These are phyloP conservation scores for Spinus olivaceus DNA, from an alignment of 2,797 vertebrate genomes.

Conservation along the genomic window DNA sequence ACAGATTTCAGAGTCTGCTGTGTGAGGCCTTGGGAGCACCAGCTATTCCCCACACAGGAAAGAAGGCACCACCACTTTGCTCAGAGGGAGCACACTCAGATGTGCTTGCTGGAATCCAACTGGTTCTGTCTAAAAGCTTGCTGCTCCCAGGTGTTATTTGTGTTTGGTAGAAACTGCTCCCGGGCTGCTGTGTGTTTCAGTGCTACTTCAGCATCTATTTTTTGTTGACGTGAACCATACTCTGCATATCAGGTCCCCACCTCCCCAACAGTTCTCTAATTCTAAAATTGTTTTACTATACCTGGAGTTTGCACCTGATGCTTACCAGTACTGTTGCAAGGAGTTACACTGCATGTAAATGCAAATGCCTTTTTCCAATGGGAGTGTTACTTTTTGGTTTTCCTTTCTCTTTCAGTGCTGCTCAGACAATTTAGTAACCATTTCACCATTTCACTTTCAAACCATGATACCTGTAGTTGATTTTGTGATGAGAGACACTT, in stretches of 20 bases:
- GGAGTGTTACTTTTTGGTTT: background rate
- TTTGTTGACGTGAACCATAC: background rate
- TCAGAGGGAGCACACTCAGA: background rate
- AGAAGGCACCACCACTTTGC: background rate
- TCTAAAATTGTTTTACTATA: background rate
- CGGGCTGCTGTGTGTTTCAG: background rate
- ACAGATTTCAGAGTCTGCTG: background rate
- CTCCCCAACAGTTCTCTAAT: background rate
- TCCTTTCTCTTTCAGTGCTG: background rate
- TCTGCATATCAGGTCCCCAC: background rate
- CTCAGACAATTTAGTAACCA: background rate
- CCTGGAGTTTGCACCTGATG: background rate
- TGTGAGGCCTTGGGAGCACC: background rate
- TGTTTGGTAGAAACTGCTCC: background rate
- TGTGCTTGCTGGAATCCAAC: rapidly evolving
- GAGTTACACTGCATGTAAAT: background rate
- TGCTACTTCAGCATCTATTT: background rate
- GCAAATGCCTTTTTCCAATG: background rate
- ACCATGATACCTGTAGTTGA: background rate
- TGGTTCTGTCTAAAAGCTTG: background rate
- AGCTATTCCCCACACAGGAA: background rate
- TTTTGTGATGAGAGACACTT: background rate
- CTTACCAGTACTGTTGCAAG: background rate
- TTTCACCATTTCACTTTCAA: background rate
- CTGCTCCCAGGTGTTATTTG: background rate